These are phyloP conservation scores for Pocillopora grandis DNA, from an alignment of 92 coral and sea anemone species.

Conservation along the genomic window DNA sequence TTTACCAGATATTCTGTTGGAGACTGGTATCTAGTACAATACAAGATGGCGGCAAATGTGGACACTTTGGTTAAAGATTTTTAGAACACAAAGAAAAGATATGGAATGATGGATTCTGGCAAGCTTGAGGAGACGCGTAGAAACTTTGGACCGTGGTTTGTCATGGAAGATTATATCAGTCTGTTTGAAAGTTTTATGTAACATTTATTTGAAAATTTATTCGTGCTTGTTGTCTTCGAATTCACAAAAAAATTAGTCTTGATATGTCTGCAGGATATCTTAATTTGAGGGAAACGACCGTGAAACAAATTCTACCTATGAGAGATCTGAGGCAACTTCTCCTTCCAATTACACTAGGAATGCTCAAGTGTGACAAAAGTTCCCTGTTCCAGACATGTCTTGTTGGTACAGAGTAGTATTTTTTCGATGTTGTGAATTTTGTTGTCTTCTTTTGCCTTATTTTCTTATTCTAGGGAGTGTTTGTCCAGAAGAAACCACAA, in stretches of 20 bases:
- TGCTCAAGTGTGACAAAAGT: constrained; percentile 14
- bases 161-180: background rate
- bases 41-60: constrained; percentile 33
- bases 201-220: too few relatives aligned
- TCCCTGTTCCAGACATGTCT: background rate
- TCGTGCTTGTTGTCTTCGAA: background rate
- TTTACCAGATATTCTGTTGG: background rate
- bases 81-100: background rate
- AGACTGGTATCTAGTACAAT: background rate
- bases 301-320: background rate
- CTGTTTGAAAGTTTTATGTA: background rate
- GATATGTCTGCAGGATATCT: constrained; percentile 10
- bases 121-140: constrained; percentile 19
- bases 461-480: background rate
- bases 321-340: background rate
- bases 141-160: constrained; percentile 2
- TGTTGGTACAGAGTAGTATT: background rate
- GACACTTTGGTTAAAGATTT: background rate
- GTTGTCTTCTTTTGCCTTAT: background rate
- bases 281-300: constrained; percentile 8
- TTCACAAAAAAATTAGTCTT: background rate
- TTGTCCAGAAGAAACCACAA: background rate
- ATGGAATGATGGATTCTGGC: background rate
- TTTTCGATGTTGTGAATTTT: too few relatives aligned
- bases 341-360: background rate